Percentiles rank a stretch among this genome's conserved stretches.
Evolutionary conservation across 2,888 invertebrate species (phyloP).

Genomic region (Steinernema carpocapsae): DNA sequence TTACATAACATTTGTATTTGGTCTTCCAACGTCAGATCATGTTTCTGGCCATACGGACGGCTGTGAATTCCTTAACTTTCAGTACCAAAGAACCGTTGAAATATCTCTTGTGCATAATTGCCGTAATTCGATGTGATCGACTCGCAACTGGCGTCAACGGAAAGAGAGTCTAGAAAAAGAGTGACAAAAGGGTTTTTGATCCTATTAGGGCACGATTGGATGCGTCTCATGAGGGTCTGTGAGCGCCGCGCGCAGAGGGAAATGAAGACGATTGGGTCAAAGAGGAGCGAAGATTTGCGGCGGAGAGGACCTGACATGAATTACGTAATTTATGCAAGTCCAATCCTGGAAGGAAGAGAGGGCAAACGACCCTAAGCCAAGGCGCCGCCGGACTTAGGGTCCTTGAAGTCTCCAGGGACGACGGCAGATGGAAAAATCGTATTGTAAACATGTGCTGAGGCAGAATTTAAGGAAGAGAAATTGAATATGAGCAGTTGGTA

Average conservation of each 20-base stretch:
- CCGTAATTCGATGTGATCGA: constrained; percentile 19
- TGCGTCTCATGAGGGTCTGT: not conserved
- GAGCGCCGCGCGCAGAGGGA: not conserved
- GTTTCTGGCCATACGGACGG: too few species aligned
- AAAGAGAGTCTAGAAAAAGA: not conserved
- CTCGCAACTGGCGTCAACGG: not conserved
- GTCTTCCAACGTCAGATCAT: too few species aligned
- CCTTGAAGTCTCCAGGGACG: not conserved
- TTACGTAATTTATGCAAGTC: constrained; percentile 21
- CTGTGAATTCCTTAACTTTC: too few species aligned
- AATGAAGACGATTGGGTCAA: constrained; percentile 6
- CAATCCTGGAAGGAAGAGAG: not conserved
- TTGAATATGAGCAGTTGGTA: too few species aligned
- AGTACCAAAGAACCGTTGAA: not conserved
- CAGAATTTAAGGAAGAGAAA: not conserved
- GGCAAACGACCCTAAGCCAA: not conserved
- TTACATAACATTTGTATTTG: too few species aligned
- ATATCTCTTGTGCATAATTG: constrained; percentile 13
- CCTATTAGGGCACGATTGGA: constrained; percentile 33
- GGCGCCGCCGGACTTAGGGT: too few species aligned
- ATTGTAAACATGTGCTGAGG: not conserved
- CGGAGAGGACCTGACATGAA: not conserved
- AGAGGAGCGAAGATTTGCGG: not conserved
- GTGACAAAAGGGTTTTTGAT: constrained; percentile 34
- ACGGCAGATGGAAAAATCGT: not conserved